phyloP scores from a whole-genome alignment of 2,113 vertebrate genomes.

The Ailuropoda melanoleuca region DNA sequence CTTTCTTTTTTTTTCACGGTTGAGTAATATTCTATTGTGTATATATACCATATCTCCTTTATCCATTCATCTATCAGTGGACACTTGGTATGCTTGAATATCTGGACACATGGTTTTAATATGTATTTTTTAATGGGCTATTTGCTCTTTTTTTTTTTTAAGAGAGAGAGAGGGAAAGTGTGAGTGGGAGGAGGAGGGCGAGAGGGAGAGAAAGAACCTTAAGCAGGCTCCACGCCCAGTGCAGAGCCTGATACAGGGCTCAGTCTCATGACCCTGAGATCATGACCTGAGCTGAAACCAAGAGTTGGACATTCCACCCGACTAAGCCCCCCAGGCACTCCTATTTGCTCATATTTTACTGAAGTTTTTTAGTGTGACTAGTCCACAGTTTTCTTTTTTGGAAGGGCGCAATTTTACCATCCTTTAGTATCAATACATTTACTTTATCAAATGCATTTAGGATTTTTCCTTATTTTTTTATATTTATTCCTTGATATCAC shows the following conservation, averaged over 20 bases:
- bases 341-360: conserved; percentile 20
- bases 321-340: not conserved
- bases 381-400: not conserved
- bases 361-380: not conserved
- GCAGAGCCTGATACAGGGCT: not conserved
- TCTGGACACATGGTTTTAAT: not conserved
- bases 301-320: not conserved
- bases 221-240: not conserved
- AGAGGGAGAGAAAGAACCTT: not conserved
- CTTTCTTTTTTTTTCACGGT: not conserved
- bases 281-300: not conserved
- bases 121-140: not conserved
- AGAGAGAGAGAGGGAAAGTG: not conserved
- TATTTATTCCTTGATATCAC: not conserved
- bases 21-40: not conserved
- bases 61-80: not conserved
- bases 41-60: not conserved
- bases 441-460: not conserved
- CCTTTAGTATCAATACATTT: not conserved
- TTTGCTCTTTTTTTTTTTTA: not conserved
- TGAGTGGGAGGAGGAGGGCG: not conserved
- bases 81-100: not conserved
- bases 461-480: not conserved
- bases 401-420: not conserved
- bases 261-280: not conserved